phyloP scores from a whole-genome alignment of 2,113 vertebrate genomes.

The Albula goreensis region DNA sequence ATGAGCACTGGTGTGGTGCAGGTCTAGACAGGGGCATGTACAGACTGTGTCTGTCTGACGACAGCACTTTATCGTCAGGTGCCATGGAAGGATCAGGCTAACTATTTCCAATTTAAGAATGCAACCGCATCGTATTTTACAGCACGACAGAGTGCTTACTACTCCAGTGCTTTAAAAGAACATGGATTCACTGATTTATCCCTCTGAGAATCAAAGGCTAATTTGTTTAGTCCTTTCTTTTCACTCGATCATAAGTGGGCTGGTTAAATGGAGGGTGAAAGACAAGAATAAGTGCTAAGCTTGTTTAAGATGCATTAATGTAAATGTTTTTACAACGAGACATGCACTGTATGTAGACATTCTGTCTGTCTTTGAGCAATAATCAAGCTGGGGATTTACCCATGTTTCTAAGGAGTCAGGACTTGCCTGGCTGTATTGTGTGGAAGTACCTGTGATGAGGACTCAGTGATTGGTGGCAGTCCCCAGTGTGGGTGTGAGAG shows the following conservation, averaged over 20 bases:
- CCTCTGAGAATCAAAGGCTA: background rate
- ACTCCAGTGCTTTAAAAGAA: background rate
- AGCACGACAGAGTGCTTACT: background rate
- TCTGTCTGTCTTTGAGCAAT: background rate
- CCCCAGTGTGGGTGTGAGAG: background rate
- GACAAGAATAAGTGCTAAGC: background rate
- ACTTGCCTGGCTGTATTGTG: background rate
- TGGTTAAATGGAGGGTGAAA: background rate
- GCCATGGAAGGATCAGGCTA: background rate
- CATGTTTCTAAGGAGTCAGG: background rate
- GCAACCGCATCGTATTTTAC: background rate
- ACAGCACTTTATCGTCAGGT: background rate
- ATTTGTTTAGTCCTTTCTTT: background rate
- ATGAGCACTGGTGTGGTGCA: background rate
- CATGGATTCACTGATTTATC: background rate
- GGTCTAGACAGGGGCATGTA: background rate
- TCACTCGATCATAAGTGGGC: background rate
- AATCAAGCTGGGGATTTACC: background rate
- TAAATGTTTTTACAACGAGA: background rate
- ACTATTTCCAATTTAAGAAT: background rate
- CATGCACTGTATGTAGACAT: background rate
- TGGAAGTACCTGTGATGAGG: background rate
- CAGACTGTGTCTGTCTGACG: background rate
- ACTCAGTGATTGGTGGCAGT: background rate
- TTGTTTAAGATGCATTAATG: background rate